Evolutionary conservation across 2,888 invertebrate species (phyloP), one percentile per base, ranked within the genome.

Genomic region (Dichetophora obliterata): DNA sequence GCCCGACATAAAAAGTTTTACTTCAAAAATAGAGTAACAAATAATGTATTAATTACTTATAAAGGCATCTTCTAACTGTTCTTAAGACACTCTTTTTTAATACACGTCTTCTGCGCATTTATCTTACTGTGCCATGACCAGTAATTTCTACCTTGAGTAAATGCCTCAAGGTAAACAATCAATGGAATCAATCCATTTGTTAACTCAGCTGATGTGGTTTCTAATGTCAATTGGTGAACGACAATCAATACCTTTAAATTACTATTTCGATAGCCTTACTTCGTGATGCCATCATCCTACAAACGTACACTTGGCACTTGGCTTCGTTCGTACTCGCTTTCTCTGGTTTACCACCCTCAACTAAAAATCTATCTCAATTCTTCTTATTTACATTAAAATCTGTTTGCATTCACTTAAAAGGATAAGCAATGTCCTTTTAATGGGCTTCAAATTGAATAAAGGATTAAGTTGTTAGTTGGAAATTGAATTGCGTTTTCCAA

Each of bases 381-480:
- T 86, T 87, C 88, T 86, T 87, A 88, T 88, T 87, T 88, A 87
- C 87, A 88, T 88, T 86, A 86, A 88, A 88, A 88, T 88, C 88
- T 88, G 88, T 88, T 88, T 88, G 88, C 85, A 87, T 87, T 87
- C 88, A 88, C 88, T 88, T 88, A 88, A 88, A 88, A 87, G 88
- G 88, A 88, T 88, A 87, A 88, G 87, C 88, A 87, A 86, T 88
- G 88, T 88, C 88, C 88, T 88, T 88, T 89, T 89, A 89, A 89
- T 89, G 88, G 88, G 87, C 87, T 88, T 85, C 86, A 87, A 89
- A 89, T 89, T 89, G 88, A 88, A 89, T 89, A 88, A 88, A 87
- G 88, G 88, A 89, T 89, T 89, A 89, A 85, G 86, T 88, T 88
- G 88, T 89, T 88, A 88, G 87, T 88, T 86, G 85, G 83, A 86